Percentiles rank a stretch among this genome's conserved stretches.
These are phyloP conservation scores for Pogonus chalceus DNA, from an alignment of 1,140 invertebrate species.

Conservation along the genomic window DNA sequence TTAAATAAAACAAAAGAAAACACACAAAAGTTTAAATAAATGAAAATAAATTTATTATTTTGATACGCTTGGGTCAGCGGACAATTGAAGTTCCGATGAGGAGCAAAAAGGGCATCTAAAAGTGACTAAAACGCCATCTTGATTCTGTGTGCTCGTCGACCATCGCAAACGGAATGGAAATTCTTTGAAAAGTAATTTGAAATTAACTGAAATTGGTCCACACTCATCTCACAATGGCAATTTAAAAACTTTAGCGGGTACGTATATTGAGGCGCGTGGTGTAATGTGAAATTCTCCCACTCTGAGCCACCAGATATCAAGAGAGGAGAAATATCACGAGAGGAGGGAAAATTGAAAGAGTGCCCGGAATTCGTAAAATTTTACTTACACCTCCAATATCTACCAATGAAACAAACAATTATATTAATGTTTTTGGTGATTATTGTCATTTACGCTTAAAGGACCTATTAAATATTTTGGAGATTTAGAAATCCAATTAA, in stretches of 20 bases:
- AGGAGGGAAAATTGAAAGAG: neutral
- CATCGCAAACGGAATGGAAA: constrained; percentile 17
- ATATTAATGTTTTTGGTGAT: no score
- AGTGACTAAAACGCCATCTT: no score
- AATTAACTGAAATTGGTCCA: constrained; percentile 19
- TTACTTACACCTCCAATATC: no score
- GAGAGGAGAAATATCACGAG: neutral
- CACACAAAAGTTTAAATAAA: neutral
- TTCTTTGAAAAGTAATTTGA: constrained; percentile 24
- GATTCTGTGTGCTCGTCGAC: neutral
- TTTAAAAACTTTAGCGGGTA: constrained; percentile 1
- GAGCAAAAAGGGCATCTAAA: neutral
- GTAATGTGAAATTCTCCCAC: no score
- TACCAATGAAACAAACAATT: no score
- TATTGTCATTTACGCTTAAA: no score
- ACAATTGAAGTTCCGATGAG: neutral
- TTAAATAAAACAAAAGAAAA: neutral
- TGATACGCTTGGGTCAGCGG: no score
- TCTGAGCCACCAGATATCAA: constrained; percentile 4
- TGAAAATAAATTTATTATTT: no score
- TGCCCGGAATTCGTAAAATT: no score
- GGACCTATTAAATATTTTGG: no score
- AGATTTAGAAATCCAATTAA: no score
- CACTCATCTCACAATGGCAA: constrained; percentile 3
- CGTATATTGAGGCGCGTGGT: neutral